Conservation (phyloP, 2,888 invertebrate species). For the Leptogaster cylindrica region DNA sequence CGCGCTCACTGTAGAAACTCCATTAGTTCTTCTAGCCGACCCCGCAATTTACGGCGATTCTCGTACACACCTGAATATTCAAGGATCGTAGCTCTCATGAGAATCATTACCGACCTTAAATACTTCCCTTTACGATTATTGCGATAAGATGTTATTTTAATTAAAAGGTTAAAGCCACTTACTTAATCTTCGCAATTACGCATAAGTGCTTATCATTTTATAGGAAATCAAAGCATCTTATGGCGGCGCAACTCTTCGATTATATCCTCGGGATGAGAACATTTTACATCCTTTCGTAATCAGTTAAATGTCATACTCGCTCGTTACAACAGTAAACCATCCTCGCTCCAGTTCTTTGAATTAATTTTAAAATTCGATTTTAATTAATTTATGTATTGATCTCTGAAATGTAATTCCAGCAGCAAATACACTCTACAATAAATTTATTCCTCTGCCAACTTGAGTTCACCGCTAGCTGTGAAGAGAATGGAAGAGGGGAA, state of each 20-base stretch:
- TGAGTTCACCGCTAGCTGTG: too few species aligned
- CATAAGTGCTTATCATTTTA: constrained; percentile 17
- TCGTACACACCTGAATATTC: too few species aligned
- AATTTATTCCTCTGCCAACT: too few species aligned
- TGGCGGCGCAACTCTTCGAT: not conserved
- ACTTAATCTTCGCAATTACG: constrained; percentile 6
- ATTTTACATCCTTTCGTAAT: not conserved
- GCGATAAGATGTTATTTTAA: constrained; percentile 29
- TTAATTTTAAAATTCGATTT: constrained; percentile 19
- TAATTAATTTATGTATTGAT: too few species aligned
- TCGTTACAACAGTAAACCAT: not conserved
- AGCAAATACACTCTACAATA: too few species aligned
- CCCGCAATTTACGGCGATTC: not conserved
- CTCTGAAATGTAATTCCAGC: too few species aligned
- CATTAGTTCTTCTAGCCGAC: not conserved
- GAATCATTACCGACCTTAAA: not conserved
- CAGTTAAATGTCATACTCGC: not conserved
- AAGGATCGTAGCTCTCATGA: too few species aligned
- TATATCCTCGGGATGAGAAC: not conserved
- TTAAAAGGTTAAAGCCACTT: not conserved
- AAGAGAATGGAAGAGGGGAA: too few species aligned
- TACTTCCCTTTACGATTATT: constrained; percentile 21
- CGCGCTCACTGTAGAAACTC: not conserved
- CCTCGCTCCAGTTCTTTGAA: not conserved
- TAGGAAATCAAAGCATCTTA: not conserved